These are phyloP conservation scores for Orthosia gracilis DNA, from an alignment of 2,888 invertebrate genomes.

Conservation along the genomic window DNA sequence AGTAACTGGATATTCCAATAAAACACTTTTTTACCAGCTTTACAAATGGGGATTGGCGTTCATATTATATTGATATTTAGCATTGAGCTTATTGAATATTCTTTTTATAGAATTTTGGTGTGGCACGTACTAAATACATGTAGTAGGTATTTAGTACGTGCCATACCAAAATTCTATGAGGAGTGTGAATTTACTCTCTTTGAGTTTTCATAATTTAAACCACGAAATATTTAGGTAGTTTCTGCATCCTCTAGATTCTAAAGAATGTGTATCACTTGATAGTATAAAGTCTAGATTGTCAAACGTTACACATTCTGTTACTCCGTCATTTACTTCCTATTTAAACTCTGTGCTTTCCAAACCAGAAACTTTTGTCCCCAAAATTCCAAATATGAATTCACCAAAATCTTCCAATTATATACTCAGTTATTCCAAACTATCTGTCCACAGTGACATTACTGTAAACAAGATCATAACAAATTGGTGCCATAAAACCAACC, in stretches of 20 bases:
- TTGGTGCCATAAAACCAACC: slow-evolving; percentile 63
- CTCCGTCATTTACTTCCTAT: background rate
- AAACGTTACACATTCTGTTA: background rate
- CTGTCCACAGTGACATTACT: slow-evolving; percentile 41
- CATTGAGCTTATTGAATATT: slow-evolving; percentile 5
- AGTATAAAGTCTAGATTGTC: background rate
- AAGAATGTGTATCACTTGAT: no score
- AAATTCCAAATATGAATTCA: slow-evolving; percentile 17
- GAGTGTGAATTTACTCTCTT: background rate
- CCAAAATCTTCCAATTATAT: slow-evolving; percentile 14
- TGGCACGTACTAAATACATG: no score
- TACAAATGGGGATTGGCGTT: background rate
- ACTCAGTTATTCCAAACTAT: slow-evolving; percentile 38
- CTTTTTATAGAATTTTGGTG: background rate
- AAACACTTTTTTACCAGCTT: slow-evolving; percentile 6
- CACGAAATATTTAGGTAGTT: background rate
- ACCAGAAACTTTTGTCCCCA: background rate
- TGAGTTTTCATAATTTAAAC: no score
- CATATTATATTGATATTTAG: background rate
- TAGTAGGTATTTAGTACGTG: no score
- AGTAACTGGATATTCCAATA: background rate
- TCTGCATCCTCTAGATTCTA: background rate
- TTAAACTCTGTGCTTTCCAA: background rate
- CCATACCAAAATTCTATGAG: no score
- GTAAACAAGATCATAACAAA: slow-evolving; percentile 68